Base-by-base conservation (phyloP, 92 coral and sea anemone species). In the Desmophyllum pertusum region DNA sequence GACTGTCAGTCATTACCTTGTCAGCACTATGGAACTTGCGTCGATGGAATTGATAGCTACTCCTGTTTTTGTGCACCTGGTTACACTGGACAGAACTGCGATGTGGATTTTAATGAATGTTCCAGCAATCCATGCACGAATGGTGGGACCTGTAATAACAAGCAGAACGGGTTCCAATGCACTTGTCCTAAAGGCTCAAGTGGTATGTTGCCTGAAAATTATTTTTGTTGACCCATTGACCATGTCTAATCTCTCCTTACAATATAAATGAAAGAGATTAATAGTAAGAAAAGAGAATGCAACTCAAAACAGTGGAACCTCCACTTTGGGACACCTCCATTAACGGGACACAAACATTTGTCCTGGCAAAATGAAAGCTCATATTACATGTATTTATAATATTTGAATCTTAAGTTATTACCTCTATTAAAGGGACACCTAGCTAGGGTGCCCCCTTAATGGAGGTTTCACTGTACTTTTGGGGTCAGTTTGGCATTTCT, bases 81-180 rank as follows among this genome's bases (percentile, higher is more conserved):
- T 42, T 91, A 77, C 70, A 89, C 85, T 19, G 98, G 98, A 17
- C 92, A 77, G 14, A 75, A 89, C 59, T 94, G 98, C 79, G 89
- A 89, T 40, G 50, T 27, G 35, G 85, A 89, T 71, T 73, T 84
- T 45, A 70, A 94, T 74, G 93, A 94, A 71, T 94, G 98, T 75
- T 37, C 73, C 14, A 94, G 98, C 70, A 38, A 79, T 7, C 98
- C 98, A 14, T 94, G 98, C 48, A 70, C 76, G 40, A 61, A 87
- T 87, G 95, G 95, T 17, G 98, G 98, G 45, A 89, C 86, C 11
- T 94, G 98, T 50, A 23, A 63, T 3, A 89, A 94, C 69, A 63
- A 41, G 51, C 48, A 85, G 61, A 94, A 94, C 85, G 95, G 93
- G 17, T 94, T 85, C 64, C 65, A 38, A 11, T 94, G 98, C 51